phyloP scores from a whole-genome alignment of 2,113 vertebrate genomes.

The Aspiorhynchus laticeps region DNA sequence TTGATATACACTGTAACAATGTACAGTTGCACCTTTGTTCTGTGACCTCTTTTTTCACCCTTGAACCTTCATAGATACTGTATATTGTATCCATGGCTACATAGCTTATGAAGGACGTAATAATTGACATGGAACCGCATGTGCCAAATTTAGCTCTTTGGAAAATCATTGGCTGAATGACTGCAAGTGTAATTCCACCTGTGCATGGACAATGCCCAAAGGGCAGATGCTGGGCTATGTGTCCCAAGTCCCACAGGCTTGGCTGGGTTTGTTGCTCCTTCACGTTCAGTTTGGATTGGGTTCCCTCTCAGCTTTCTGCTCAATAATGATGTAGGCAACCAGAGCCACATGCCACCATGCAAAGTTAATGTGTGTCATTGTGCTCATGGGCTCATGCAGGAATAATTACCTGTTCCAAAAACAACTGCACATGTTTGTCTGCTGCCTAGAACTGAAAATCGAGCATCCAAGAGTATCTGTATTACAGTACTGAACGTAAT shows the following conservation, averaged over 20 bases:
- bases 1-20: not conserved
- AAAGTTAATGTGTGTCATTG: slow-evolving; percentile 70
- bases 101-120: slow-evolving; percentile 27
- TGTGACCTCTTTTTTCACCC: not conserved
- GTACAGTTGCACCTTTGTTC: not conserved
- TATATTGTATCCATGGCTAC: slow-evolving; percentile 22
- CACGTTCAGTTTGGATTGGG: slow-evolving; percentile 66
- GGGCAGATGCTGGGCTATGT: slow-evolving; percentile 61
- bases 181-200: slow-evolving; percentile 76
- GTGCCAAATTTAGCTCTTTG: slow-evolving; percentile 65
- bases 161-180: slow-evolving; percentile 60
- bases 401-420: slow-evolving; percentile 67
- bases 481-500: slow-evolving; percentile 48
- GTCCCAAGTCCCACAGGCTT: slow-evolving; percentile 63
- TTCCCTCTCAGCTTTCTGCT: slow-evolving; percentile 78
- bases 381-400: slow-evolving; percentile 63
- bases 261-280: slow-evolving; percentile 58
- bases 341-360: slow-evolving; percentile 65
- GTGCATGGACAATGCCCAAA: slow-evolving; percentile 68
- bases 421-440: slow-evolving; percentile 45
- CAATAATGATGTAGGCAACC: slow-evolving; percentile 74
- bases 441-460: slow-evolving; percentile 43
- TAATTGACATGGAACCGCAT: slow-evolving; percentile 48
- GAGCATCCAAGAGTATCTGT: slow-evolving; percentile 43
- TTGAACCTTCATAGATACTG: not conserved